Percentiles rank a stretch among this genome's conserved stretches.
Conservation (phyloP, 53 echinoderm and acorn worm species). For the Temnopleurus reevesii region DNA sequence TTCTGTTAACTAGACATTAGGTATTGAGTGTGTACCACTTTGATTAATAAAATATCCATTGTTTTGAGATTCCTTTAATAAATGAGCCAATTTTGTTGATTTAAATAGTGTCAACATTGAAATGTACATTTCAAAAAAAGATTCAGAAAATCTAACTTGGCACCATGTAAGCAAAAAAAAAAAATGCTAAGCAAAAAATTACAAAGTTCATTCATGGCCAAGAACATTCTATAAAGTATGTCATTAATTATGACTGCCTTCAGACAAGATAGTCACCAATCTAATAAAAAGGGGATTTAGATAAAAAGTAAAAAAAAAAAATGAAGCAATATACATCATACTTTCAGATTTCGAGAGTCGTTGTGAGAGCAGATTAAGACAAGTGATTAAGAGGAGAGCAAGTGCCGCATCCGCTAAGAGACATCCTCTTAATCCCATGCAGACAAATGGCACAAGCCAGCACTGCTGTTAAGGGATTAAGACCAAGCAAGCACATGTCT, state of each 20-base stretch:
- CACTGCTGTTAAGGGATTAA: constrained; percentile 24
- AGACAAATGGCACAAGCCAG: constrained; percentile 37
- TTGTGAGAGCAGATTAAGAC: constrained; percentile 24
- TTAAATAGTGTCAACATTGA: too few relatives aligned
- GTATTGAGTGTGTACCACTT: too few relatives aligned
- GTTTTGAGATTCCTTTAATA: too few relatives aligned
- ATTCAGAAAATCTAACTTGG: not conserved
- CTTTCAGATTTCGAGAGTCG: not conserved
- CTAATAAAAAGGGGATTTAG: not conserved
- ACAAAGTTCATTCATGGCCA: not conserved
- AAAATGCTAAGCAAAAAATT: not conserved
- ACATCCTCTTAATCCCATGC: constrained; percentile 36
- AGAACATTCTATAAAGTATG: not conserved
- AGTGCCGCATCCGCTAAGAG: constrained; percentile 34
- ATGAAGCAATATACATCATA: not conserved
- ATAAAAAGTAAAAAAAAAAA: not conserved
- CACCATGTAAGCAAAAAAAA: not conserved
- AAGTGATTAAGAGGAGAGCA: constrained; percentile 14
- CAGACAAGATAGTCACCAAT: not conserved
- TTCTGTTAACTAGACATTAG: too few relatives aligned
- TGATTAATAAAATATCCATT: too few relatives aligned
- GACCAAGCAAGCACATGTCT: constrained; percentile 36
- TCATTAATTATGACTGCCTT: not conserved
- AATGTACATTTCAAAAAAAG: too few relatives aligned
- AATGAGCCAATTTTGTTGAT: too few relatives aligned